These are phyloP conservation scores for Achatina immaculata DNA, from an alignment of 1,140 invertebrate species.

Conservation along the genomic window DNA sequence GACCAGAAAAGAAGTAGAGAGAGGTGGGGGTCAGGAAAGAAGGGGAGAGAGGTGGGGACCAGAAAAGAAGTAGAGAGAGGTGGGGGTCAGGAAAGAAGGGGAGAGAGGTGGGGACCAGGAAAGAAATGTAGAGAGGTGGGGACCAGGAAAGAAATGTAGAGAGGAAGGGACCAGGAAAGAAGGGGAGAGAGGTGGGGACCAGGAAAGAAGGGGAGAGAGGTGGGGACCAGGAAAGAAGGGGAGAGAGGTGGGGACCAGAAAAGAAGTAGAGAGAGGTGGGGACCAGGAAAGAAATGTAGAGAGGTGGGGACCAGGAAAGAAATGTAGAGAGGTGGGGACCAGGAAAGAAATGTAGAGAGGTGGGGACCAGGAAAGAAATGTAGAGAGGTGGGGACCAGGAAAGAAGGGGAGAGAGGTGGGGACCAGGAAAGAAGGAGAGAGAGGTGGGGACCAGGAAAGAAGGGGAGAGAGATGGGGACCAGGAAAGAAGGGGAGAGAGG, in stretches of 20 bases:
- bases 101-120: slow-evolving; percentile 3
- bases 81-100: background rate
- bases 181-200: background rate
- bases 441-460: too few relatives aligned
- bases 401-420: too few relatives aligned
- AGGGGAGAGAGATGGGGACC: too few relatives aligned
- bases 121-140: background rate
- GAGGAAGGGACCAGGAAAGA: background rate
- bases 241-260: background rate
- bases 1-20: too few relatives aligned
- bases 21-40: too few relatives aligned
- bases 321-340: background rate
- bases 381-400: background rate
- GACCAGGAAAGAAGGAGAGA: too few relatives aligned
- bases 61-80: too few relatives aligned
- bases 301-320: background rate
- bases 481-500: too few relatives aligned
- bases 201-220: background rate
- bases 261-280: background rate
- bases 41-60: too few relatives aligned
- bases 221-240: background rate
- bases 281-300: background rate
- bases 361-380: background rate
- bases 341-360: too few relatives aligned
- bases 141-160: background rate